Percentiles rank a stretch among this genome's conserved stretches.
phyloP scores from a whole-genome alignment of 1,140 invertebrate genomes.

The Papilio polytes region DNA sequence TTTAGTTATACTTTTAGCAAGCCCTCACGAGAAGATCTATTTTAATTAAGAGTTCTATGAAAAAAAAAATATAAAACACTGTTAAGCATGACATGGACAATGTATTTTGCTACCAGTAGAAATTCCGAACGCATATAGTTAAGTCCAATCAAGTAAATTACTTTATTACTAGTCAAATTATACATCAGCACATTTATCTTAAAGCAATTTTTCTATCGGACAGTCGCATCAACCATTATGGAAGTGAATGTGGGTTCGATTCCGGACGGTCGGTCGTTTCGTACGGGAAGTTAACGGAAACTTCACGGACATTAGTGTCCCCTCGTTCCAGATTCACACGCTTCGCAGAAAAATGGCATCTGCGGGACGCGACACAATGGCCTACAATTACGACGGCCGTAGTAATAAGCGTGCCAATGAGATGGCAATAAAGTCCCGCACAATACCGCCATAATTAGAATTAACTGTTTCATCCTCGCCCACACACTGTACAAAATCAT shows the following conservation, averaged over 20 bases:
- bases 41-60: not conserved
- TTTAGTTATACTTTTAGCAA: slow-evolving; percentile 69
- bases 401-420: slow-evolving; percentile 79
- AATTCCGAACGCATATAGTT: not conserved
- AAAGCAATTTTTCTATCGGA: slow-evolving; percentile 27
- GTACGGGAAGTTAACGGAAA: slow-evolving; percentile 47
- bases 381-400: slow-evolving; percentile 69
- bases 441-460: slow-evolving; percentile 82
- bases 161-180: not conserved
- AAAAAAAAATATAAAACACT: not conserved
- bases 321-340: slow-evolving; percentile 74
- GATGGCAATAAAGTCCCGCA: slow-evolving; percentile 82
- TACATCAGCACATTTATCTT: slow-evolving; percentile 2
- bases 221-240: slow-evolving; percentile 24
- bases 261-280: slow-evolving; percentile 16
- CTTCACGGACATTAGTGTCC: slow-evolving; percentile 58
- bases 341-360: slow-evolving; percentile 70
- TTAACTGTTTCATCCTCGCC: slow-evolving; percentile 81
- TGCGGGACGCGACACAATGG: slow-evolving; percentile 67
- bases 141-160: not conserved
- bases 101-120: no score
- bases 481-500: slow-evolving; percentile 69
- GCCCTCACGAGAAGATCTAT: slow-evolving; percentile 53
- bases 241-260: slow-evolving; percentile 12
- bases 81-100: no score